Base-by-base conservation (phyloP, 2,797 vertebrate species). In the Alauda arvensis region DNA sequence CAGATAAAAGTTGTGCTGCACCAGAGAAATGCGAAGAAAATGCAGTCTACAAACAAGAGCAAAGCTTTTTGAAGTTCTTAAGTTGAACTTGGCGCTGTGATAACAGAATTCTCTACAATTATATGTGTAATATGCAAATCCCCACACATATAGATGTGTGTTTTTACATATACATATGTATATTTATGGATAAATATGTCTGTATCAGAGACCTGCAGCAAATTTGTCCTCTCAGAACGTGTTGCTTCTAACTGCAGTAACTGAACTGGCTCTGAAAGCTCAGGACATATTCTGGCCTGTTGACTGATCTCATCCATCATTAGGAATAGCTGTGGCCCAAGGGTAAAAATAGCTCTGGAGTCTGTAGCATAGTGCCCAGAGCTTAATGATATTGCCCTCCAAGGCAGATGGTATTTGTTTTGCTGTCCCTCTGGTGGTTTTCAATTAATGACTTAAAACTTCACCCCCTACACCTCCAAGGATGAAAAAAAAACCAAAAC, bases 391-490 rank as follows among this genome's bases (percentile, higher is more conserved):
- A 92, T 67, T 87, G 87, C 67, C 91, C 92, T 94, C 49, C 82
- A 79, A 91, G 91, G 80, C 88, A 90, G 77, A 83, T 74, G 70
- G 63, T 65, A 74, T 94, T 94, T 89, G 63, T 67, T 90, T 91
- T 92, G 25, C 33, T 66, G 19, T 87, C 51, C 31, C 60, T 91
- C 66, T 76, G 37, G 68, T 78, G 77, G 28, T 56, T 86, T 89
- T 81, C 46, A 85, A 20, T 83, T 88, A 88, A 83, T 70, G 48
- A 53, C 20, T 83, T 91, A 55, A 46, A 72, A 20, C 14, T 24
- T 80, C 56, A 17, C 6, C 31, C 33, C 13, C 2, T 37, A 33
- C 8, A 1, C 13, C 5, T 2, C 2, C 12, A 7, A 11, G 19
- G 16, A 40, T 19, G 11, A 2, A 7, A 5, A 13, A 12, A 28